Evolutionary conservation across 2,113 vertebrate genomes (phyloP).

Genomic region (Saiga tatarica): DNA sequence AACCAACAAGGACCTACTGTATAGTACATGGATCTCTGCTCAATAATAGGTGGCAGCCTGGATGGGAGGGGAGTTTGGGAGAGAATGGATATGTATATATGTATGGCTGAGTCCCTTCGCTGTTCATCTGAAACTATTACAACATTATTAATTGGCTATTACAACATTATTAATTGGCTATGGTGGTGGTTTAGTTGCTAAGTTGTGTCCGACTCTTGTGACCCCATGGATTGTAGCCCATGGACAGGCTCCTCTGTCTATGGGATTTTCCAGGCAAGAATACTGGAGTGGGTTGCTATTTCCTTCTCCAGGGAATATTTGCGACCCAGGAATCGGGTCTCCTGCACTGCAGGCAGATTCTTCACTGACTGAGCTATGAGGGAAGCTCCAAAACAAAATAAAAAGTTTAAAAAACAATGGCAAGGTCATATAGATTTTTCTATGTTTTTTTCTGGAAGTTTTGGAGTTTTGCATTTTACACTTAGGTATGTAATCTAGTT

Average conservation of each 20-base stretch:
- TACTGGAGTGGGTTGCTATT: background rate
- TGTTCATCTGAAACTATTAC: background rate
- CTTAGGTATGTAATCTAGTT: background rate
- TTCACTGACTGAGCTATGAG: background rate
- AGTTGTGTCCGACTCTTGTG: rapidly evolving
- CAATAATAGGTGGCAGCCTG: background rate
- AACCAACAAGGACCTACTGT: background rate
- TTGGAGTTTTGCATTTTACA: background rate
- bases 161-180: background rate
- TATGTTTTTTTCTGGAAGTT: background rate
- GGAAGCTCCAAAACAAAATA: background rate
- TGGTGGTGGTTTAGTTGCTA: background rate
- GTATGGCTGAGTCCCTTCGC: background rate
- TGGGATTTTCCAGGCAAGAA: background rate
- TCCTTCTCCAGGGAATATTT: background rate
- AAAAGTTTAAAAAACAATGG: background rate
- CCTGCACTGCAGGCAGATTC: background rate
- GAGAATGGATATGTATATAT: background rate
- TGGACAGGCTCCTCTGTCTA: background rate
- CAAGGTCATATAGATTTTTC: background rate
- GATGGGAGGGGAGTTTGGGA: background rate
- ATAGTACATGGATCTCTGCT: background rate
- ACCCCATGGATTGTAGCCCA: background rate
- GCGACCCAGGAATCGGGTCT: rapidly evolving
- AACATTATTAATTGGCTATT: background rate